phyloP scores from a whole-genome alignment of 2,888 invertebrate species.

The Notodonta ziczac region DNA sequence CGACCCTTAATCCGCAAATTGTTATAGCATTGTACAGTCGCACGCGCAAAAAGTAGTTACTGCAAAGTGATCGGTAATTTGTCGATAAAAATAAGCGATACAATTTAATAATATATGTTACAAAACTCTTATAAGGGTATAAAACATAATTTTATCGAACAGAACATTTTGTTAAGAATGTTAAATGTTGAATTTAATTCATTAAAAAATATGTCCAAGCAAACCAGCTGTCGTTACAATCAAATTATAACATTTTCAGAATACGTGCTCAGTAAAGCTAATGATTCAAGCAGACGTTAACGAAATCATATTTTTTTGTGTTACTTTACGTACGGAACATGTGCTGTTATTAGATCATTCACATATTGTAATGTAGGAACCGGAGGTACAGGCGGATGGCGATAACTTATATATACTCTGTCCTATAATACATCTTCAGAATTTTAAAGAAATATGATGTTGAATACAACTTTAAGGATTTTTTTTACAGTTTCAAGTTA shows the following conservation, averaged over 20 bases:
- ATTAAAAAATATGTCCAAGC: background rate
- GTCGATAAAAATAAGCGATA: no score
- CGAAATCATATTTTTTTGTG: slow-evolving; percentile 45
- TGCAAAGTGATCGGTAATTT: no score
- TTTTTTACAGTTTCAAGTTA: no score
- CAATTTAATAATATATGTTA: no score
- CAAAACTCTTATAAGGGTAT: no score
- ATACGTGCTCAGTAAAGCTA: slow-evolving; percentile 27
- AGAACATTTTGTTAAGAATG: background rate
- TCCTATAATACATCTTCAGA: background rate
- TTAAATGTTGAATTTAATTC: background rate
- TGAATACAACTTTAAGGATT: no score
- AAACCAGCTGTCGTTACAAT: background rate
- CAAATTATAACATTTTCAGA: slow-evolving; percentile 9
- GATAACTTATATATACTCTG: slow-evolving; percentile 4
- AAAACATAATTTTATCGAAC: background rate
- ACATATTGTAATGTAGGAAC: slow-evolving; percentile 57
- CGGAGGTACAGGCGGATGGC: slow-evolving; percentile 58
- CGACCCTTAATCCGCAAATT: no score
- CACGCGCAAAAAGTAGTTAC: no score
- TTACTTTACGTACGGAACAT: slow-evolving; percentile 42
- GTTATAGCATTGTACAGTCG: no score
- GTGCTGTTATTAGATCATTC: slow-evolving; percentile 66
- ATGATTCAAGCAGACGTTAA: slow-evolving; percentile 49
- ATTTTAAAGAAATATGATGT: no score